phyloP scores from a whole-genome alignment of 2,888 invertebrate genomes.

The Augiades crinisus region DNA sequence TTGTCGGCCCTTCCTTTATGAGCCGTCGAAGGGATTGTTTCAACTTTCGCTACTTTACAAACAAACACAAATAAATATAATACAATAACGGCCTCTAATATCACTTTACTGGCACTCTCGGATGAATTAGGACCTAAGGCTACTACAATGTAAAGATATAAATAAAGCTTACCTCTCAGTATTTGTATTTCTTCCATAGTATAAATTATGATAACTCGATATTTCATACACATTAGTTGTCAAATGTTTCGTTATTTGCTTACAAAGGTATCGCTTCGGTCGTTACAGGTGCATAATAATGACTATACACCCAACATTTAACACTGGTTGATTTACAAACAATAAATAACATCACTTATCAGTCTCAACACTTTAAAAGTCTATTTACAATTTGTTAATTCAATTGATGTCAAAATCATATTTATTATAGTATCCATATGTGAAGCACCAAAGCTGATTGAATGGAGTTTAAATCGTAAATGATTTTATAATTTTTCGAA shows the following conservation, averaged over 20 bases:
- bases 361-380: constrained; percentile 78
- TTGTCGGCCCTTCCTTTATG: neutral
- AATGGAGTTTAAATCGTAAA: constrained; percentile 4
- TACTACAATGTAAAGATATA: constrained; percentile 35
- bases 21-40: neutral
- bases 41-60: constrained; percentile 12
- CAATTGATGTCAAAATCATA: constrained; percentile 52
- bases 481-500: constrained; percentile 7
- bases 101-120: constrained; percentile 42
- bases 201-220: constrained; percentile 15
- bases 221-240: constrained; percentile 1
- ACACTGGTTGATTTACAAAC: constrained; percentile 75
- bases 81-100: constrained; percentile 38
- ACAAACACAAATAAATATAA: constrained; percentile 30
- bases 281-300: constrained; percentile 14
- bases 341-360: constrained; percentile 79
- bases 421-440: constrained; percentile 26
- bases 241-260: constrained; percentile 6
- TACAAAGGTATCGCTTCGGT: constrained; percentile 5
- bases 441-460: constrained; percentile 36
- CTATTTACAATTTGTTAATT: constrained; percentile 75
- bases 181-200: constrained; percentile 44
- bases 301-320: constrained; percentile 64
- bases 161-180: constrained; percentile 37
- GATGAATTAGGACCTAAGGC: constrained; percentile 35